A percentile compares a stretch with the other conserved stretches of the same genome.
Evolutionary conservation across 2,888 invertebrate species (phyloP).

Genomic region (Eupithecia pulchellata): DNA sequence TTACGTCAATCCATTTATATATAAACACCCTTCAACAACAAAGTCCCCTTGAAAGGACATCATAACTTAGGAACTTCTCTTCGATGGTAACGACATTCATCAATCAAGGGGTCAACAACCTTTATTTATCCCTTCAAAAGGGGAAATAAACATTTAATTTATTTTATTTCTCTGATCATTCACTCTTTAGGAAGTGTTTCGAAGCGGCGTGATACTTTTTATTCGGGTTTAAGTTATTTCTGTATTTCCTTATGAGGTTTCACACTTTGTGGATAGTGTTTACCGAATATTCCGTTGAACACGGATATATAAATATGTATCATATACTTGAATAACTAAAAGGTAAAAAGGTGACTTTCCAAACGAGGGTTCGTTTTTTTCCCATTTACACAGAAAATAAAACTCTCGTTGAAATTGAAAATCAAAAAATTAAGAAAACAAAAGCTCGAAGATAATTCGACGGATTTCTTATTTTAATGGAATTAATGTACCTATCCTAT

Average conservation of each 20-base stretch:
- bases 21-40: constrained; percentile 24
- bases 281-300: background rate
- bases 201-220: background rate
- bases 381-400: background rate
- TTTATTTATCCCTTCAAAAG: constrained; percentile 4
- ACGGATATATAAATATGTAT: too few relatives aligned
- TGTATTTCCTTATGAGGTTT: background rate
- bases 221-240: background rate
- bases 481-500: too few relatives aligned
- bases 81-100: constrained; percentile 37
- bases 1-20: constrained; percentile 20
- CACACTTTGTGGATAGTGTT: too few relatives aligned
- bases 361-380: background rate
- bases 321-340: too few relatives aligned
- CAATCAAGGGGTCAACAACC: constrained; percentile 40
- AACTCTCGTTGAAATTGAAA: too few relatives aligned
- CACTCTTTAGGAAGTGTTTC: background rate
- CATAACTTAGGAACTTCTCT: constrained; percentile 36
- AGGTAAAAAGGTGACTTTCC: too few relatives aligned
- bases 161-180: background rate
- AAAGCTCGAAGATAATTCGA: too few relatives aligned
- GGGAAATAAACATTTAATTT: background rate
- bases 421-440: too few relatives aligned
- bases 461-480: too few relatives aligned
- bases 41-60: constrained; percentile 34